Evolutionary conservation across 2,797 vertebrate species (phyloP), one percentile per base, ranked within the genome.

Genomic region (Pygocentrus nattereri): DNA sequence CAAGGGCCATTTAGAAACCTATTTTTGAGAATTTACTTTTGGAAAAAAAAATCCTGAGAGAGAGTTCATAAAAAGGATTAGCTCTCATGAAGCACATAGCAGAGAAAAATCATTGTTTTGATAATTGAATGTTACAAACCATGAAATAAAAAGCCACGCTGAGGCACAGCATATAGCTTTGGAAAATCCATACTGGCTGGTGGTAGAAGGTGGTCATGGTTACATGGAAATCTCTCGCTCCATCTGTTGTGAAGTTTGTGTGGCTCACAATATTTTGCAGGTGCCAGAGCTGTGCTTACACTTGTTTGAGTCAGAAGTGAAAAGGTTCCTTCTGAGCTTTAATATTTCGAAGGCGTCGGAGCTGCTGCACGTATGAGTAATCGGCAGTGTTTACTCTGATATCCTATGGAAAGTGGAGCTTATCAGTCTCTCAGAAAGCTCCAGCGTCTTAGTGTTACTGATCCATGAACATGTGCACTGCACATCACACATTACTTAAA

Each of bases 101-200:
- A 80, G 68, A 82, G 80, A 71, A 78, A 85, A 84, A 85, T 79
- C 38, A 79, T 76, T 84, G 78, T 82, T 85, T 85, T 84, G 69
- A 82, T 87, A 87, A 85, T 83, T 25, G 77, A 81, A 77, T 52
- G 65, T 71, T 80, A 78, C 71, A 85, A 88, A 85, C 74, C 85
- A 83, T 83, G 81, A 82, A 80, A 88, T 81, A 81, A 74, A 85
- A 82, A 74, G 59, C 38, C 31, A 81, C 69, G 71, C 44, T 84
- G 62, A 84, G 85, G 78, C 82, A 86, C 77, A 49, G 79, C 75
- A 52, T 54, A 58, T 30, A 62, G 21, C 27, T 58, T 75, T 80
- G 23, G 21, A 77, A 88, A 84, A 84, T 88, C 85, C 74, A 88
- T 88, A 83, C 69, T 79, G 76, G 52, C 77, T 78, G 44, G 54